These are phyloP conservation scores for Hemicordylus capensis DNA, from an alignment of 2,113 vertebrate species.

Conservation along the genomic window DNA sequence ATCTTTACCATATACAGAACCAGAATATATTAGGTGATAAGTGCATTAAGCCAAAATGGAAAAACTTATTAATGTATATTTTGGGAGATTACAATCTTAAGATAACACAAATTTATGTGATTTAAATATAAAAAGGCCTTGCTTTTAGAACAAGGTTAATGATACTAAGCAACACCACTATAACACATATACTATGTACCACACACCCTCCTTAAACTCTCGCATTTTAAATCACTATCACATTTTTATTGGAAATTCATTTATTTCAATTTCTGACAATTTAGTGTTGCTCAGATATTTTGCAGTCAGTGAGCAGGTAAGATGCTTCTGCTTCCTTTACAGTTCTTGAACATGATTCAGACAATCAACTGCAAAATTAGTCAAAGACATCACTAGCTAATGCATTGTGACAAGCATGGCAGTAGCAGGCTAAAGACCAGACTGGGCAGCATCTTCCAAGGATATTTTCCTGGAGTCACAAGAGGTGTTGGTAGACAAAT, in stretches of 20 bases:
- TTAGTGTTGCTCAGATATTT: slow-evolving; percentile 70
- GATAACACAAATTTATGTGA: slow-evolving; percentile 31
- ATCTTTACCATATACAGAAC: not conserved
- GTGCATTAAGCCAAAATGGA: slow-evolving; percentile 9
- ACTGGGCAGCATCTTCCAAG: slow-evolving; percentile 70
- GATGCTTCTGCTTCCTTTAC: slow-evolving; percentile 85
- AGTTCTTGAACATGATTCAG: slow-evolving; percentile 83
- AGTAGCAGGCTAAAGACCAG: slow-evolving; percentile 79
- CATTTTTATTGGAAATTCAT: slow-evolving; percentile 73
- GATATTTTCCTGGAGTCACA: slow-evolving; percentile 66
- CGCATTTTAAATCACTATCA: slow-evolving; percentile 67
- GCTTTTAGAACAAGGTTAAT: not conserved
- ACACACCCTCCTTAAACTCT: slow-evolving; percentile 42
- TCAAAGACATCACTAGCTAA: slow-evolving; percentile 86
- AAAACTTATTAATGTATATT: slow-evolving; percentile 23
- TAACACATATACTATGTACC: slow-evolving; percentile 37
- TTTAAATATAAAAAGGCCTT: not conserved
- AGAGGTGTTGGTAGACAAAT: slow-evolving; percentile 55
- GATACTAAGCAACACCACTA: slow-evolving; percentile 46
- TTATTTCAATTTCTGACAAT: slow-evolving; percentile 79
- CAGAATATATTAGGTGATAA: not conserved
- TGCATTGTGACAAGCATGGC: slow-evolving; percentile 86
- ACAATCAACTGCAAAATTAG: slow-evolving; percentile 91
- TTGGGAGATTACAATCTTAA: slow-evolving; percentile 32
- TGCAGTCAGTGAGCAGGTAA: slow-evolving; percentile 82